Evolutionary conservation across 2,888 invertebrate species (phyloP).

Genomic region (Bellardia bayeri): DNA sequence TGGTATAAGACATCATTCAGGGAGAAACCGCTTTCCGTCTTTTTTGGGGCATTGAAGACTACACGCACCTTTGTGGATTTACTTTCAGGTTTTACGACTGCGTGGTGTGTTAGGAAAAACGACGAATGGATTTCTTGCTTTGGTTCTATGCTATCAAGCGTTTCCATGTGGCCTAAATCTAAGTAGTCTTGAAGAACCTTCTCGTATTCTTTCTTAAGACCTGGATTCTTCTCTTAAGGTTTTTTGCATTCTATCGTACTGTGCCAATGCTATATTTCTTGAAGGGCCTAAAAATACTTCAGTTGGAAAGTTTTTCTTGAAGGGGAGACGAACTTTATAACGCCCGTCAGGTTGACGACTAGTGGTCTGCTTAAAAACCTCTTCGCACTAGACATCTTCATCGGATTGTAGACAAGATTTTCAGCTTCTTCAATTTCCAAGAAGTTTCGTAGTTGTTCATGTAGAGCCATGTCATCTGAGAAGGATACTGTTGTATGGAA

Average conservation of each 20-base stretch:
- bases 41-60: conserved; percentile 16
- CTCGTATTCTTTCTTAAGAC: background rate
- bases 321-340: background rate
- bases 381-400: conserved; percentile 27
- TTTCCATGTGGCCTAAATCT: conserved; percentile 39
- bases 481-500: background rate
- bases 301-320: background rate
- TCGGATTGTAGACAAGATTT: background rate
- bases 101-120: background rate
- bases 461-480: conserved; percentile 1
- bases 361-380: background rate
- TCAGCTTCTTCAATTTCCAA: conserved; percentile 45
- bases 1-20: conserved; percentile 9
- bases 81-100: background rate
- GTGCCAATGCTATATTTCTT: background rate
- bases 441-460: conserved; percentile 19
- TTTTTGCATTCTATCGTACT: conserved; percentile 35
- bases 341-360: background rate
- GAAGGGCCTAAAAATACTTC: background rate
- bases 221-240: background rate
- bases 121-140: background rate
- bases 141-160: background rate
- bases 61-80: background rate
- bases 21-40: conserved; percentile 57
- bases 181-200: conserved; percentile 38